A percentile compares a stretch with the other conserved stretches of the same genome.
phyloP scores from a whole-genome alignment of 2,113 vertebrate genomes.

The Microtus oregoni region DNA sequence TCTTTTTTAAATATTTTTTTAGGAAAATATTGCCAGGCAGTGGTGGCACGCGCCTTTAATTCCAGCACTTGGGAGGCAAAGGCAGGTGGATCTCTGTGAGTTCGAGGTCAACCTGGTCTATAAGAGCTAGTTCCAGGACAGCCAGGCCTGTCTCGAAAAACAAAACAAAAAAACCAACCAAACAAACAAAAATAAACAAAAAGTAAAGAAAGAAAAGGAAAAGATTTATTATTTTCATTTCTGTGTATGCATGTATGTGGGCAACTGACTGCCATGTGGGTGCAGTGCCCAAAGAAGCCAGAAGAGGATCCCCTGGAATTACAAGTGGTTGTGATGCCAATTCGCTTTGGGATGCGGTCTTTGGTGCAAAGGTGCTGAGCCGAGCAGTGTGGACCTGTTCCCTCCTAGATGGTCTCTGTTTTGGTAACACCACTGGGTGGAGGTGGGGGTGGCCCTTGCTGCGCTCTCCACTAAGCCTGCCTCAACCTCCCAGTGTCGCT shows the following conservation, averaged over 20 bases:
- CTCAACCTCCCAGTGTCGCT: background rate
- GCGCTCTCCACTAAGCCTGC: background rate
- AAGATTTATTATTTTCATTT: background rate
- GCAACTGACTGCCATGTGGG: background rate
- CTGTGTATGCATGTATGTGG: background rate
- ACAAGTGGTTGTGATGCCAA: background rate
- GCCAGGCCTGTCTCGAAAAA: too few relatives aligned
- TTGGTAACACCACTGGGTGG: background rate
- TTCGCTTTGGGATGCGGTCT: background rate
- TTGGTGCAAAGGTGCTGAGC: background rate
- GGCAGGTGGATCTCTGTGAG: too few relatives aligned
- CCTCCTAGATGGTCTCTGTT: background rate
- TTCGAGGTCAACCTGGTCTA: too few relatives aligned
- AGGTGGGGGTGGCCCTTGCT: background rate
- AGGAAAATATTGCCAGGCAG: too few relatives aligned
- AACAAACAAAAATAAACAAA: background rate
- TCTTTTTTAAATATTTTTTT: background rate
- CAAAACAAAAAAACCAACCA: too few relatives aligned
- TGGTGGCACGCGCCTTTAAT: too few relatives aligned
- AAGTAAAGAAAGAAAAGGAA: background rate
- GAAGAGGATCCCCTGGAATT: background rate
- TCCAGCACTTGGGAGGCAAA: too few relatives aligned
- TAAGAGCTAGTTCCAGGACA: too few relatives aligned
- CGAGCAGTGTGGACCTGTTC: background rate
- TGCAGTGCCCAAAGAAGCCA: background rate